phyloP scores from a whole-genome alignment of 2,888 invertebrate genomes.

The Xestia c-nigrum region DNA sequence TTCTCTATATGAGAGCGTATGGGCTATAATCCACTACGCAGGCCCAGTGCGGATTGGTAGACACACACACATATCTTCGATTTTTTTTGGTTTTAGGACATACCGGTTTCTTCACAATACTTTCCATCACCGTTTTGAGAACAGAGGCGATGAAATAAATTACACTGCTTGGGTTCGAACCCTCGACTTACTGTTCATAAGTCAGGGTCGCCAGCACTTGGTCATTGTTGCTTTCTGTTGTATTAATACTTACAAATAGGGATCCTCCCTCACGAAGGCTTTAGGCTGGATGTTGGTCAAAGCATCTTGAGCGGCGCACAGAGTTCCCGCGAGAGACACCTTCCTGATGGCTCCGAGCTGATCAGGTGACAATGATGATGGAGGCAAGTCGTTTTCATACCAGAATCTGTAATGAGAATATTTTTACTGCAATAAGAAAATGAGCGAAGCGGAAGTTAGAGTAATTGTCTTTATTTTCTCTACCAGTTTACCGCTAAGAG shows the following conservation, averaged over 20 bases:
- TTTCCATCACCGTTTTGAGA: too few species aligned
- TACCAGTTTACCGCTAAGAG: not conserved
- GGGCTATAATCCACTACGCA: too few species aligned
- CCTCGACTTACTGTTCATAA: too few species aligned
- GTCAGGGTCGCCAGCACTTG: too few species aligned
- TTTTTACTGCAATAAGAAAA: not conserved
- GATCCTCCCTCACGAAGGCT: conserved; percentile 96
- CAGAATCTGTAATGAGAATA: conserved; percentile 92
- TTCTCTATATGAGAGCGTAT: too few species aligned
- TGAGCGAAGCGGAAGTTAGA: not conserved
- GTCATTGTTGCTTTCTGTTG: not conserved
- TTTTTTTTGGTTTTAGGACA: too few species aligned
- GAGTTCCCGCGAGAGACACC: conserved; percentile 94
- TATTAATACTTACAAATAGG: conserved; percentile 92
- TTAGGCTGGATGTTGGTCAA: conserved; percentile 95
- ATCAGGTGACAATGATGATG: conserved; percentile 94
- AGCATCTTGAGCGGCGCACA: conserved; percentile 94
- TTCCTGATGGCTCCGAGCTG: conserved; percentile 96
- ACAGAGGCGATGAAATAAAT: too few species aligned
- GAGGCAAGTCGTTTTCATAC: conserved; percentile 98
- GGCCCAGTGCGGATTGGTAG: too few species aligned
- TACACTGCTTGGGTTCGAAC: too few species aligned
- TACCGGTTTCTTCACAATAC: too few species aligned
- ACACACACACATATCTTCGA: too few species aligned
- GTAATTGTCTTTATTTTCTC: not conserved